Conservation (phyloP, 1,140 invertebrate genomes). For the Ladona fulva region DNA sequence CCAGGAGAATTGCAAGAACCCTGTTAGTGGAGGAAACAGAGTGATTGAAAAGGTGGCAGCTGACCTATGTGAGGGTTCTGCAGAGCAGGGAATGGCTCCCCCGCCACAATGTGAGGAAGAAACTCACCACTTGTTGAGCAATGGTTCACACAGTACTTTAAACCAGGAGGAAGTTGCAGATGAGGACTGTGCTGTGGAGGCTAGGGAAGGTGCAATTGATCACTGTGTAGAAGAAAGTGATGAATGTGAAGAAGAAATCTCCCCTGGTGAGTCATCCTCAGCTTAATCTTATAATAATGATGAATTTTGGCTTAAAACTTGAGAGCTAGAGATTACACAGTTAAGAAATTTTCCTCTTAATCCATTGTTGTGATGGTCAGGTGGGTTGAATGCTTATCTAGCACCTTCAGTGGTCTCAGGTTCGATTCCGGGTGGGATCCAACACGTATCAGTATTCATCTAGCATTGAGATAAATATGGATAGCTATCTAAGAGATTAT, state of each 20-base stretch:
- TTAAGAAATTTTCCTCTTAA: no score
- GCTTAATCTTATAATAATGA: no score
- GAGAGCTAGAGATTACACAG: no score
- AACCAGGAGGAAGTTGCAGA: background rate
- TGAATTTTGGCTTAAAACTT: no score
- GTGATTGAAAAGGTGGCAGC: background rate
- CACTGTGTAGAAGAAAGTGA: conserved; percentile 17
- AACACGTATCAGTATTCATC: no score
- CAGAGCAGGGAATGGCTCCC: background rate
- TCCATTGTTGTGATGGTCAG: no score
- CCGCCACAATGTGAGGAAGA: background rate
- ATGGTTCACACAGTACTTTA: background rate
- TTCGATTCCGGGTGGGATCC: no score
- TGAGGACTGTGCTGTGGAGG: background rate
- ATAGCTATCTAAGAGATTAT: no score
- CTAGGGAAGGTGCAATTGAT: background rate
- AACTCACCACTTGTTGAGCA: background rate
- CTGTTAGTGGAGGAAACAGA: background rate
- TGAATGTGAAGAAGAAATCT: conserved; percentile 22
- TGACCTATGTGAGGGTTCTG: background rate
- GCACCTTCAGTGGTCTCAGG: no score
- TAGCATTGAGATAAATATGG: no score
- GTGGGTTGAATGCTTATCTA: no score
- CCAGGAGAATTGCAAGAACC: background rate
- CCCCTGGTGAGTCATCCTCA: conserved; percentile 10